A percentile compares a stretch with the other conserved stretches of the same genome.
phyloP scores from a whole-genome alignment of 1,140 invertebrate genomes.

The Hylaeus volcanicus region DNA sequence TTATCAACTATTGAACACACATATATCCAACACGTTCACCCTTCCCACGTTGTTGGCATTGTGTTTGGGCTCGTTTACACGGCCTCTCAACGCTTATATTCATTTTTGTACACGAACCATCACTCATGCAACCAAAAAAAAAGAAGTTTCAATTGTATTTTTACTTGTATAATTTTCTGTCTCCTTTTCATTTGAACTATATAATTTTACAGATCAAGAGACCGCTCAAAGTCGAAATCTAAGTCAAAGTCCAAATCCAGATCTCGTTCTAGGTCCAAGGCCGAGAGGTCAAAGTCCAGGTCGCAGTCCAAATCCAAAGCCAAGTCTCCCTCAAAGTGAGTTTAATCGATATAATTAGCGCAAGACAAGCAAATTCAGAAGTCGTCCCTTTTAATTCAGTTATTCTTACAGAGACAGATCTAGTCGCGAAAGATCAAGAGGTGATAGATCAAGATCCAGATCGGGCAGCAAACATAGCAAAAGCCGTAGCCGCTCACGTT shows the following conservation, averaged over 20 bases:
- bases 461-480: constrained; percentile 81
- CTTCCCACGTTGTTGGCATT: constrained; percentile 63
- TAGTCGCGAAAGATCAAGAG: constrained; percentile 78
- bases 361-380: constrained; percentile 46
- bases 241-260: constrained; percentile 83
- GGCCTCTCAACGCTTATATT: constrained; percentile 55
- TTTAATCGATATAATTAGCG: constrained; percentile 59
- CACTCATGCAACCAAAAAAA: constrained; percentile 20
- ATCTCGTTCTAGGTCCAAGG: constrained; percentile 82
- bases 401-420: constrained; percentile 76
- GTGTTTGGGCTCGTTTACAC: constrained; percentile 68
- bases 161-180: constrained; percentile 52
- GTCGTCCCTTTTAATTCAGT: constrained; percentile 16
- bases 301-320: constrained; percentile 83
- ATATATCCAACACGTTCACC: not conserved
- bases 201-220: constrained; percentile 82
- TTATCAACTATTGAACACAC: constrained; percentile 31
- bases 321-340: constrained; percentile 81
- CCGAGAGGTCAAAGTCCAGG: constrained; percentile 83
- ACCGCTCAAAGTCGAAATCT: constrained; percentile 82
- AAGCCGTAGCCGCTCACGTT: constrained; percentile 81
- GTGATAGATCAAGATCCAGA: constrained; percentile 78
- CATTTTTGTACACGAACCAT: constrained; percentile 37
- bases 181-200: constrained; percentile 72
- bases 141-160: constrained; percentile 45